Evolutionary conservation across 2,888 invertebrate genomes (phyloP), one percentile per base, ranked within the genome.

Genomic region (Erannis defoliaria): DNA sequence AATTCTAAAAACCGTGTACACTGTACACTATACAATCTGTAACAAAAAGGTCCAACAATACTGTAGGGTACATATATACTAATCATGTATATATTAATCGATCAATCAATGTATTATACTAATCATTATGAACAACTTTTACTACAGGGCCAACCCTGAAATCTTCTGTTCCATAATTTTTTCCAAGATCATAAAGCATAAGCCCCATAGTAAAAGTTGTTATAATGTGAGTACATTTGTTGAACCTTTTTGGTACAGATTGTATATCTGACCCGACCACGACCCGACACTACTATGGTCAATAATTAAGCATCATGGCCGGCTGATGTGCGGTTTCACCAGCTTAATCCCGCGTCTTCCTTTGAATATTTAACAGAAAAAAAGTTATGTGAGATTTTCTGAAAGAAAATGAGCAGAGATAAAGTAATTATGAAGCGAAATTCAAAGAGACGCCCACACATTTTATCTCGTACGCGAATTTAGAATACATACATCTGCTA

Each of bases 401-500:
- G 9, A 40, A 51, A 51, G 29, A 29, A 40, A 49, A 29, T 18
- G 18, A 19, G n/a, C 46, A 40, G 51, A 40, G 12, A 51, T 16
- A 18, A 45, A 38, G 23, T 35, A 50, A 51, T 51, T 51, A 51
- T 18, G 18, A 29, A 40, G 26, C 1, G 26, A 40, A 35, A 51
- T 29, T 40, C 51, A 40, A 51, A 26, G 51, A 26, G 40, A 51
- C 29, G 18, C 40, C 29, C 12, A 40, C 40, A 6, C 23, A 14
- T 5, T 29, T 26, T 4, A 26, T 46, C 29, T 5, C 14, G 23
- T 14, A 26, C 40, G 21, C 21, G 19, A 5, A 21, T 38, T 2
- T 6, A 10, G 6, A 21, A 26, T 4, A 26, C 8, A n/a, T 19
- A 19, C 9, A 38, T 38, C 3, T n/a, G 23, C 14, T 23, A 4